A percentile compares a stretch with the other conserved stretches of the same genome.
These are phyloP conservation scores for Apostichopus leukothele DNA, from an alignment of 53 echinoderm and acorn worm genomes.

Conservation along the genomic window DNA sequence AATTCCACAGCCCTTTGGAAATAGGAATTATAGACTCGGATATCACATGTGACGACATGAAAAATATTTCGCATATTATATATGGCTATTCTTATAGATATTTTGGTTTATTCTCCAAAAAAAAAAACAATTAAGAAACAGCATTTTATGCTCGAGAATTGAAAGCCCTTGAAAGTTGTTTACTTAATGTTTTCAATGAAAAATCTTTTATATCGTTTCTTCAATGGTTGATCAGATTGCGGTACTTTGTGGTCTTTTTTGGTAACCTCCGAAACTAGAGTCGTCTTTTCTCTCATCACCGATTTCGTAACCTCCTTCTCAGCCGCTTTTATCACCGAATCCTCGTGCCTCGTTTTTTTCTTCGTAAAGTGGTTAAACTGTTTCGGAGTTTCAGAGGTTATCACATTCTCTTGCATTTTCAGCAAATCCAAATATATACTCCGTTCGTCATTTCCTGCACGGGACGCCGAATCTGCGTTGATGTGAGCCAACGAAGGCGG, in stretches of 20 bases:
- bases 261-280: neutral
- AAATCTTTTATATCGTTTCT: conserved; percentile 39
- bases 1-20: too few species aligned
- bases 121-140: neutral
- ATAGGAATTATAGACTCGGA: too few species aligned
- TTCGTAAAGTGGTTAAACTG: neutral
- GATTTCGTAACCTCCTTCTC: conserved; percentile 3
- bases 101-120: neutral
- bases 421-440: conserved; percentile 34
- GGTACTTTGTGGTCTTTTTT: neutral
- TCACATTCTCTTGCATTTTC: conserved; percentile 26
- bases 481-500: neutral
- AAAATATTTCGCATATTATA: neutral
- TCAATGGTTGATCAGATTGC: conserved; percentile 36
- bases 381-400: neutral
- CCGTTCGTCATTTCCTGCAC: neutral
- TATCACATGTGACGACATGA: too few species aligned
- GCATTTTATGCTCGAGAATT: conserved; percentile 9
- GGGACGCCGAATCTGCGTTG: conserved; percentile 19
- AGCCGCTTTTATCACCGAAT: neutral
- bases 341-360: neutral
- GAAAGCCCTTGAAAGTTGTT: neutral
- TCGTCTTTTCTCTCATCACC: neutral
- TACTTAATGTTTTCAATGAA: conserved; percentile 42
- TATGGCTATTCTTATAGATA: conserved; percentile 4